phyloP scores from a whole-genome alignment of 2,113 vertebrate species.

The Pardalotus punctatus region DNA sequence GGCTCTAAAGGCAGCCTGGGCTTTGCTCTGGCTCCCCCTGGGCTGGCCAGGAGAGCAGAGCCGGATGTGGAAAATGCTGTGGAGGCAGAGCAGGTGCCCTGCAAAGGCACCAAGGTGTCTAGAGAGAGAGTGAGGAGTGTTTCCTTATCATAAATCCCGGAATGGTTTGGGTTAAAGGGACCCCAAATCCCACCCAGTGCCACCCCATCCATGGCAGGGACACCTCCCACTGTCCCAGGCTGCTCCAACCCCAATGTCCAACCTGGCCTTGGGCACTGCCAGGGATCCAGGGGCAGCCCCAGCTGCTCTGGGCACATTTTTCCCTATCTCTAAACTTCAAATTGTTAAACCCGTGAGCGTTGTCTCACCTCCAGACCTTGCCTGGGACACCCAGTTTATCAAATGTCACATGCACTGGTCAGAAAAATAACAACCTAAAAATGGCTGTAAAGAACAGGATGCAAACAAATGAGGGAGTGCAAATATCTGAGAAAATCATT shows the following conservation, averaged over 20 bases:
- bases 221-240: background rate
- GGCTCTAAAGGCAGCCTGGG: background rate
- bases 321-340: background rate
- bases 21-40: background rate
- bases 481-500: background rate
- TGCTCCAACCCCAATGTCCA: background rate
- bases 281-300: background rate
- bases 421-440: background rate
- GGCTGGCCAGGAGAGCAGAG: background rate
- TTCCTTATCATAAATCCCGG: no score
- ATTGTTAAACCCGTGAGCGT: background rate
- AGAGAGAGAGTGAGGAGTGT: fast-evolving
- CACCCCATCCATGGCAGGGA: background rate
- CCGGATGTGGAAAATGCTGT: background rate
- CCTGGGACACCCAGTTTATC: background rate
- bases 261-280: background rate
- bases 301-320: background rate
- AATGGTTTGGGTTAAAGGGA: background rate
- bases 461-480: background rate
- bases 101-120: background rate
- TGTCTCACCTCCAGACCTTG: background rate
- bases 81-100: background rate
- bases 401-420: background rate
- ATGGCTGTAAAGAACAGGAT: background rate
- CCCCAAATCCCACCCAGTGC: fast-evolving